Evolutionary conservation across 1,140 invertebrate species (phyloP), one percentile per base, ranked within the genome.

Genomic region (Camponotus pennsylvanicus): DNA sequence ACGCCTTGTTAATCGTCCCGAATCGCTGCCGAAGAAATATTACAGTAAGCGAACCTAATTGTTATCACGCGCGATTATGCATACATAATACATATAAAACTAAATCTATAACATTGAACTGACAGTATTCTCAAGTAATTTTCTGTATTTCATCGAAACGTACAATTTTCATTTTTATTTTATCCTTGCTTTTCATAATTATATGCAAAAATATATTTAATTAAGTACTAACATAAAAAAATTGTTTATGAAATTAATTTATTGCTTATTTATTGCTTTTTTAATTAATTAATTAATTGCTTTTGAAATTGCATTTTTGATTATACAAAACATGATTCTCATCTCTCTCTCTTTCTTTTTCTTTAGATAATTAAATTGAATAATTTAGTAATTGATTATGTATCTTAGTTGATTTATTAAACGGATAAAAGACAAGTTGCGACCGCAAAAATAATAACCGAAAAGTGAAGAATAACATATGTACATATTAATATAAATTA

Each of bases 401-500:
- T 67, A 21, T 79, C 18, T 79, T 32, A n/a, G 42, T 67, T 67
- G 66, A 79, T 79, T 67, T 67, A 34, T 67, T 49, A 79, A 67
- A 79, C 66, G 42, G 13, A 79, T 37, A 13, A n/a, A 66, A 52
- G 27, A 27, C 27, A 45, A 78, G 64, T 67, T 52, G 18, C 61
- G 3, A 27, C 15, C 5, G 13, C 45, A 32, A 52, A 67, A 21
- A 27, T 64, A 66, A 78, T 66, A 67, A 78, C 18, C 3, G 40
- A 49, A 7, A 49, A 15, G 8, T 66, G n/a, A 52, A 66, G 64
- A 45, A 78, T 64, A 34, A 45, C 9, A 21, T 21, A 27, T 27
- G 32, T 4, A 9, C 59, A 27, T 67, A 52, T 78, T 78, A 37
- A 78, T 79, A 66, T 52, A 42, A 64, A 64, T 67, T 13, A 64